Percentiles rank a stretch among this genome's conserved stretches.
These are phyloP conservation scores for Indicator indicator DNA, from an alignment of 2,113 vertebrate genomes.

Conservation along the genomic window DNA sequence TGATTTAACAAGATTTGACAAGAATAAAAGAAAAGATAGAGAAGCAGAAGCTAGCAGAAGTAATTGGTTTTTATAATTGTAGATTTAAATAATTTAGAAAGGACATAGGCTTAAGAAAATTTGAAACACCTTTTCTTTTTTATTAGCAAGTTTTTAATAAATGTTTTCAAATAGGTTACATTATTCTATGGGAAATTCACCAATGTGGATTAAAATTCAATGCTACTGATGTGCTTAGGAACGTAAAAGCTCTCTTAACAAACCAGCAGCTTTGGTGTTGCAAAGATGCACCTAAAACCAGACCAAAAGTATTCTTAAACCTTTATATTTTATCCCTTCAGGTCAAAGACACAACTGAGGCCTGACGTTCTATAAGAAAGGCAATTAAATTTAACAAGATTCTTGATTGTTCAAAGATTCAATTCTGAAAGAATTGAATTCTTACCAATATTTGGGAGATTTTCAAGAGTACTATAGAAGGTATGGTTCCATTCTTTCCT, in stretches of 20 bases:
- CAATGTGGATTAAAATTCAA: background rate
- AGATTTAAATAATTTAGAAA: background rate
- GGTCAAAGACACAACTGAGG: background rate
- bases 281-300: background rate
- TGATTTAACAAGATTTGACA: background rate
- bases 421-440: background rate
- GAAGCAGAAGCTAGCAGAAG: background rate
- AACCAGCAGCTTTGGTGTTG: background rate
- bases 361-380: background rate
- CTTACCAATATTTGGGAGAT: background rate
- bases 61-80: background rate
- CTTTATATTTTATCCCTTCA: background rate
- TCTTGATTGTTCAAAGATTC: fast-evolving
- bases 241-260: background rate
- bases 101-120: fast-evolving
- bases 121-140: background rate
- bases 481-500: background rate
- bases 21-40: background rate
- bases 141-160: background rate
- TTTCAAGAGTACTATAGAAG: background rate
- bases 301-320: background rate
- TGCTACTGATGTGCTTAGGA: background rate
- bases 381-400: background rate
- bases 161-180: background rate
- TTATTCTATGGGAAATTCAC: background rate